Conservation (phyloP, 2,888 invertebrate genomes). For the Tubulanus polymorphus region DNA sequence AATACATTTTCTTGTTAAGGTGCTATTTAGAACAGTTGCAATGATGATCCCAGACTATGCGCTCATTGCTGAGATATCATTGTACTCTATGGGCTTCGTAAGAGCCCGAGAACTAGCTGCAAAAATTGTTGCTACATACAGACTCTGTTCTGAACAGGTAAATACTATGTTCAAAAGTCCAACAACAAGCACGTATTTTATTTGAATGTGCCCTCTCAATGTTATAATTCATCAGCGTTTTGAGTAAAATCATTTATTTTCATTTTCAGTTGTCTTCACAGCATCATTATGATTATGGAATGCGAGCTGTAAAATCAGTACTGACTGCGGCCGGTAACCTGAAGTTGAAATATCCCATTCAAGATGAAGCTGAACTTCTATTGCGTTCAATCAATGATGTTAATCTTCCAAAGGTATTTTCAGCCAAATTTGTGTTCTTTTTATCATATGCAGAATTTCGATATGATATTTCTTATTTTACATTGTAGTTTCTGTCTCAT, state of each 20-base stretch:
- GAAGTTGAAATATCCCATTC: slow-evolving; percentile 49
- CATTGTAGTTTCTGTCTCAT: slow-evolving; percentile 48
- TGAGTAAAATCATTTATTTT: background rate
- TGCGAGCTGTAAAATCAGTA: slow-evolving; percentile 53
- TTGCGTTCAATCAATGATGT: slow-evolving; percentile 52
- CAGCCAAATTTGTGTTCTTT: background rate
- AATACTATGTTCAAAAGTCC: background rate
- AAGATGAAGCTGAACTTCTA: slow-evolving; percentile 48
- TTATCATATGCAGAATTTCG: too few species aligned
- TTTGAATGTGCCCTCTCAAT: too few species aligned
- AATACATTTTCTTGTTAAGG: slow-evolving; percentile 30
- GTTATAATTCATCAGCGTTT: too few species aligned
- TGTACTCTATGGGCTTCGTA: slow-evolving; percentile 54
- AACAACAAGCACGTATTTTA: too few species aligned
- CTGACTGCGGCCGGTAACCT: slow-evolving; percentile 52
- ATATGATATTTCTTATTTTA: background rate
- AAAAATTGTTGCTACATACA: slow-evolving; percentile 52
- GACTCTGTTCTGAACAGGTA: slow-evolving; percentile 51
- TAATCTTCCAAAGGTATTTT: slow-evolving; percentile 50
- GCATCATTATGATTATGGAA: slow-evolving; percentile 54
- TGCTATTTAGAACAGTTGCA: slow-evolving; percentile 52
- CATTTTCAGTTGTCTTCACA: slow-evolving; percentile 48
- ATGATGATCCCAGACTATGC: slow-evolving; percentile 55
- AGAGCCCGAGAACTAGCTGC: slow-evolving; percentile 46
- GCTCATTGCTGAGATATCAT: slow-evolving; percentile 52